Evolutionary conservation across 2,797 vertebrate species (phyloP).

Genomic region (Iguana delicatissima): DNA sequence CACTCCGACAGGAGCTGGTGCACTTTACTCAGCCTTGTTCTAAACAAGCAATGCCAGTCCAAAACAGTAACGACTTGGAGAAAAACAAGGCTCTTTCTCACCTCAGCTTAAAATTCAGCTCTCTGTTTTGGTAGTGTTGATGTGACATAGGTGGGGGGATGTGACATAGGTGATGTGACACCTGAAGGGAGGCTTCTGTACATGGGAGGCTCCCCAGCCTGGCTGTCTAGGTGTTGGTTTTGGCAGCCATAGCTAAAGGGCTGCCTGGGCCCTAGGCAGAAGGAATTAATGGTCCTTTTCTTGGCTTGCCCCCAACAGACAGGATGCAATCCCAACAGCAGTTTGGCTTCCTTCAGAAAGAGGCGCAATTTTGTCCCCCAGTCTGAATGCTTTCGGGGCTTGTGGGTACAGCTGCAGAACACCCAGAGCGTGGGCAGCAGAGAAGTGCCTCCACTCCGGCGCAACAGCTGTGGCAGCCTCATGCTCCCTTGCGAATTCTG

Average conservation of each 20-base stretch:
- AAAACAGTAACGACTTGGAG: no score
- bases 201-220: no score
- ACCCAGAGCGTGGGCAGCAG: conserved; percentile 77
- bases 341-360: conserved; percentile 90
- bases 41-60: no score
- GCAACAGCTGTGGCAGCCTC: conserved; percentile 79
- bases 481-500: conserved; percentile 97
- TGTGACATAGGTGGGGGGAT: no score
- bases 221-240: no score
- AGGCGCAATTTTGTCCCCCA: conserved; percentile 78
- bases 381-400: conserved; percentile 44
- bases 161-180: no score
- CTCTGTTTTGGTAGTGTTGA: neutral
- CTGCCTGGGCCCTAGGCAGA: neutral
- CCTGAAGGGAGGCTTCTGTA: neutral
- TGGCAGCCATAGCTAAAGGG: accelerated
- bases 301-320: conserved; percentile 80
- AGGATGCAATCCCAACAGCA: conserved; percentile 90
- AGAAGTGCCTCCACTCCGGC: conserved; percentile 80
- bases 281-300: neutral
- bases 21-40: no score
- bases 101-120: neutral
- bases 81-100: neutral
- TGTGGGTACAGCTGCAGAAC: conserved; percentile 62
- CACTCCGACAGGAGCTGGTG: no score